Evolutionary conservation across 2,888 invertebrate genomes (phyloP).

Genomic region (Scaptomyza reducta): DNA sequence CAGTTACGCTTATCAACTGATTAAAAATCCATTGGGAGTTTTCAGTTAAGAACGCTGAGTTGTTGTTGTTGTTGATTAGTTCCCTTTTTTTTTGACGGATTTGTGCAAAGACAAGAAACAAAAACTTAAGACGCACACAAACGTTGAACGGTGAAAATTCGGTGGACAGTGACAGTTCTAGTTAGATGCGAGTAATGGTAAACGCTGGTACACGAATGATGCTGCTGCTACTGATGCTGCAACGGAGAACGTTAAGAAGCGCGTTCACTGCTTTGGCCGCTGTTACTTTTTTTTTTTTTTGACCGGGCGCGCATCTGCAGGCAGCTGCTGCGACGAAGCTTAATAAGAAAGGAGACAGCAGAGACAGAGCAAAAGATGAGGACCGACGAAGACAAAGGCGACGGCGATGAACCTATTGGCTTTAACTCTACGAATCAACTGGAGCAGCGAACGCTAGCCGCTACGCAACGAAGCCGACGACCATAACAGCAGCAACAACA

Average conservation of each 20-base stretch:
- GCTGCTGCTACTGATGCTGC: constrained; percentile 24
- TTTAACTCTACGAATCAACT: constrained; percentile 83
- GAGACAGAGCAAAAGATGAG: constrained; percentile 25
- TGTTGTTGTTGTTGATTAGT: constrained; percentile 11
- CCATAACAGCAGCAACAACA: constrained; percentile 19
- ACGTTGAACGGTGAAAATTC: constrained; percentile 12
- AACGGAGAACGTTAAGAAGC: constrained; percentile 35
- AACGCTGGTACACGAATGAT: constrained; percentile 11
- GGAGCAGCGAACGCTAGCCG: constrained; percentile 60
- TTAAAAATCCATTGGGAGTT: constrained; percentile 40
- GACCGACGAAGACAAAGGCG: constrained; percentile 6
- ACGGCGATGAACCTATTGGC: constrained; percentile 81
- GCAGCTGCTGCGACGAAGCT: constrained; percentile 37
- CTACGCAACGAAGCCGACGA: constrained; percentile 43
- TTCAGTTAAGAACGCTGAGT: constrained; percentile 8
- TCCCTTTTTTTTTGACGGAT: constrained; percentile 1
- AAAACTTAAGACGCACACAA: constrained; percentile 6
- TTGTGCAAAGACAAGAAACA: constrained; percentile 8
- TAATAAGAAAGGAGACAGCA: constrained; percentile 36
- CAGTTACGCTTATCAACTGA: constrained; percentile 49
- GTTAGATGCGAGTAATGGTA: constrained; percentile 35
- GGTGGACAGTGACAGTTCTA: constrained; percentile 30
- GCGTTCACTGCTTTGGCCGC: constrained; percentile 1
- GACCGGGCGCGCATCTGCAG: constrained; percentile 65
- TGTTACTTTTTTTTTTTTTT: constrained; percentile 17